Percentiles rank a stretch among this genome's conserved stretches.
phyloP scores from a whole-genome alignment of 1,140 invertebrate species.

The Achroia grisella region DNA sequence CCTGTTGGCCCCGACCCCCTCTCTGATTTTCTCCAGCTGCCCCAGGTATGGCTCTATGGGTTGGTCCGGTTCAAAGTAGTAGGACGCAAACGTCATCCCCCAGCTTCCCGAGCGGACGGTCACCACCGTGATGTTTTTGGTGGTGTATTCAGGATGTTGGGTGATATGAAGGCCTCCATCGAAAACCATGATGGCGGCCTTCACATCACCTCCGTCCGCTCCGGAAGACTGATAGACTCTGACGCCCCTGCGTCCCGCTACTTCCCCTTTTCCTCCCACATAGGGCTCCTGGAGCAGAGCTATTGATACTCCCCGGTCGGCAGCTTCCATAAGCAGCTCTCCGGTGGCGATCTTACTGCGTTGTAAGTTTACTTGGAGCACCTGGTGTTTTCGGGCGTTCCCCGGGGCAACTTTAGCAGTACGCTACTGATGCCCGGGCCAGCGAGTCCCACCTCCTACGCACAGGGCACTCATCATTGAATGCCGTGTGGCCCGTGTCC shows the following conservation, averaged over 20 bases:
- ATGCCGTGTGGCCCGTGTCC: neutral
- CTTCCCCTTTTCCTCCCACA: too few species aligned
- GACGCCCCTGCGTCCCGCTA: neutral
- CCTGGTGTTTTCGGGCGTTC: neutral
- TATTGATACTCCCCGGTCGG: neutral
- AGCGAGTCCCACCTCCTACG: too few species aligned
- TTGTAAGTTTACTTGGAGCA: neutral
- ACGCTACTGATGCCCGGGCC: too few species aligned
- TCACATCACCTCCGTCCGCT: neutral
- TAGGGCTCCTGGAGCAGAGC: slow-evolving; percentile 2
- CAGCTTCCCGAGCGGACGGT: neutral
- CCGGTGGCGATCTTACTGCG: neutral
- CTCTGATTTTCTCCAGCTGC: neutral
- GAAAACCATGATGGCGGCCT: slow-evolving; percentile 14
- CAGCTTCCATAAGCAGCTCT: slow-evolving; percentile 2
- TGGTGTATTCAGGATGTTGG: slow-evolving; percentile 6
- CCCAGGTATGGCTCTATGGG: too few species aligned
- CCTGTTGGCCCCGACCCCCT: slow-evolving; percentile 5
- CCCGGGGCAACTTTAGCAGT: neutral
- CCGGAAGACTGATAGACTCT: slow-evolving; percentile 11
- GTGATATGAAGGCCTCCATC: neutral
- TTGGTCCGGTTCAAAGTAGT: too few species aligned
- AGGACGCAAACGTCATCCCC: neutral
- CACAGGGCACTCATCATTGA: neutral
- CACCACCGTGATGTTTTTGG: too few species aligned